A percentile compares a stretch with the other conserved stretches of the same genome.
Evolutionary conservation across 2,888 invertebrate species (phyloP).

Genomic region (Megalurothrips usitatus): DNA sequence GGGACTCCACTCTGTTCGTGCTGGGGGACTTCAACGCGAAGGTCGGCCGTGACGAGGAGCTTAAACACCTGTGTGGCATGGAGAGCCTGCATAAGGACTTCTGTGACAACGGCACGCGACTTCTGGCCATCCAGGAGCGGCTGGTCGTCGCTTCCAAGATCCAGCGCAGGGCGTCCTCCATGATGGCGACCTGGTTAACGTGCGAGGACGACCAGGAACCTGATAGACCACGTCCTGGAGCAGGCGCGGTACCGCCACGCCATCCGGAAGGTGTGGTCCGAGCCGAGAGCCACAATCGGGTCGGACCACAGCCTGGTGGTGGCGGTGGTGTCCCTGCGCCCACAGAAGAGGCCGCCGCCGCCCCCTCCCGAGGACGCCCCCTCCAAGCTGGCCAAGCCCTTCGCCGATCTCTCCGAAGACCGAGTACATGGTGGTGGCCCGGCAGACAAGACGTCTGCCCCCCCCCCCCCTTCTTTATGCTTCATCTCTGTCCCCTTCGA

Average conservation of each 20-base stretch:
- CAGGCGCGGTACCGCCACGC: neutral
- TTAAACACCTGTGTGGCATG: conserved; percentile 28
- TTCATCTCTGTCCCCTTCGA: too few species aligned
- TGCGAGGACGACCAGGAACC: neutral
- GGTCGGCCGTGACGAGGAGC: conserved; percentile 33
- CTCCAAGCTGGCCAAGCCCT: neutral
- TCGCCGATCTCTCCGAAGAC: too few species aligned
- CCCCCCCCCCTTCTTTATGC: too few species aligned
- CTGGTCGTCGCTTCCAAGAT: neutral
- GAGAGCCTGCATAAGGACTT: conserved; percentile 33
- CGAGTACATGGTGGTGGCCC: too few species aligned
- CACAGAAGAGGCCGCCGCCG: neutral
- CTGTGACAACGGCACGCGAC: conserved; percentile 34
- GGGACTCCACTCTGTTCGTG: conserved; percentile 10
- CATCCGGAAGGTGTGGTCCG: neutral
- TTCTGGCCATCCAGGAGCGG: conserved; percentile 21
- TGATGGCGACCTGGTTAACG: neutral
- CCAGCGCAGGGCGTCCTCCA: neutral
- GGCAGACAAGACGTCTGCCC: too few species aligned
- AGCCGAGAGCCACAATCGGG: neutral
- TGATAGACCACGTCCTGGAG: neutral
- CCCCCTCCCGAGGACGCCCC: neutral
- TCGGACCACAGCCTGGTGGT: neutral
- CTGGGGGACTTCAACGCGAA: conserved; percentile 35
- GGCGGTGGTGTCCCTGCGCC: neutral